Base-by-base conservation (phyloP, 2,797 vertebrate genomes). In the Danio jaintianensis region DNA sequence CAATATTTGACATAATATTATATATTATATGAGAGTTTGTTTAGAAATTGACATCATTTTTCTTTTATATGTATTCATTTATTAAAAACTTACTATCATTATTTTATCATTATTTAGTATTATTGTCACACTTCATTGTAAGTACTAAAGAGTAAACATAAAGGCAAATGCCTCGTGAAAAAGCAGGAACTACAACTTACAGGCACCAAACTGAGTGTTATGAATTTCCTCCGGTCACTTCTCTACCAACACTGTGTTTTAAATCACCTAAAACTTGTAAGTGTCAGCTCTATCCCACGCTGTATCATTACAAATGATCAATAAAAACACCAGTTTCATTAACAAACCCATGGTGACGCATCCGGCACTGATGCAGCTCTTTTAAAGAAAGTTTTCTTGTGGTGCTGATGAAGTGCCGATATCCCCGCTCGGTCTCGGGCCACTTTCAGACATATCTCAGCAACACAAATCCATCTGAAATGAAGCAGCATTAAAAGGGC, bases 341-440 rank as follows among this genome's bases (percentile, higher is more conserved):
- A 68, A 42, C 18, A 29, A 76, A 55, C 63, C 80, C 74, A 20
- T 59, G 50, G 47, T 74, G 55, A 70, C 18, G 20, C 40, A 59
- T 66, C 18, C 18, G 42, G 29, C 16, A 52, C 9, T 53, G 53
- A 48, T 53, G 45, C 13, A 59, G 50, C 66, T 48, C 53, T 68
- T 78, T 58, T 59, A 52, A 42, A 72, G 15, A 47, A 72, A 40
- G 55, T 50, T 74, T 58, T 61, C 38, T 40, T 53, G 53, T 42
- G 64, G 64, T 75, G 56, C 43, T 76, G 56, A 83, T 79, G 52
- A 75, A 79, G 58, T 80, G 73, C 50, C 68, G 69, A 79, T 61
- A 38, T 61, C 62, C 22, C 45, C 53, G 53, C 62, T 74, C 55
- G 36, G 81, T 78, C 61, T 50, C 40, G 3, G 55, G 20, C 22